Conservation (phyloP, 2,888 invertebrate species). For the Nemotelus nigrinus region DNA sequence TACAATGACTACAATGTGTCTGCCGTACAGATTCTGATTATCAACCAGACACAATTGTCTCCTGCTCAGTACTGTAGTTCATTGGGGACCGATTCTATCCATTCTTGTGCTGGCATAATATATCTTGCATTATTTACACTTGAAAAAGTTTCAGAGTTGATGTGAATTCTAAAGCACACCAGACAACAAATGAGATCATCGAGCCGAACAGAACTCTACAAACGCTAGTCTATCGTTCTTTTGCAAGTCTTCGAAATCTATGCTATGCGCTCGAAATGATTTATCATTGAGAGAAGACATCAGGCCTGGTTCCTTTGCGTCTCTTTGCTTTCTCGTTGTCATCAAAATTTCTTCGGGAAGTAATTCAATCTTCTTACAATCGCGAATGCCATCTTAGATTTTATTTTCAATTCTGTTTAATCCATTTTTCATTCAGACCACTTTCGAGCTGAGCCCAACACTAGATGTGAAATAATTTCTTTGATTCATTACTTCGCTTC, state of each 20-base stretch:
- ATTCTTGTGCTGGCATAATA: background rate
- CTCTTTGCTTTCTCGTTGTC: too few relatives aligned
- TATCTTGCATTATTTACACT: constrained; percentile 15
- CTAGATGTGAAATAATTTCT: constrained; percentile 14
- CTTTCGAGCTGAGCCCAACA: background rate
- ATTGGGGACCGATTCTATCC: constrained; percentile 5
- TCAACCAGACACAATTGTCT: constrained; percentile 1
- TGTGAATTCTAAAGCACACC: background rate
- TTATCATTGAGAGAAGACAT: too few relatives aligned
- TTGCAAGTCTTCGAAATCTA: too few relatives aligned
- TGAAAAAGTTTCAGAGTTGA: background rate
- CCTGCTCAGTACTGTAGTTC: background rate
- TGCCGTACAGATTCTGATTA: background rate
- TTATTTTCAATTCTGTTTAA: constrained; percentile 27
- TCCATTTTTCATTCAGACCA: constrained; percentile 30
- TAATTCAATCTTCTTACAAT: constrained; percentile 5
- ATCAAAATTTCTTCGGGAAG: background rate
- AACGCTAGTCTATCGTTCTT: background rate
- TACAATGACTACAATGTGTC: too few relatives aligned
- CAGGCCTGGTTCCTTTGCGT: too few relatives aligned
- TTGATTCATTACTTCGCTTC: constrained; percentile 27
- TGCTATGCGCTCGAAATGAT: too few relatives aligned
- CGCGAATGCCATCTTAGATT: constrained; percentile 6
- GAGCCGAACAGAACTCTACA: background rate
- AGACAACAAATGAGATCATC: background rate